Conservation (phyloP, 2,113 vertebrate species). For the Eira barbara region DNA sequence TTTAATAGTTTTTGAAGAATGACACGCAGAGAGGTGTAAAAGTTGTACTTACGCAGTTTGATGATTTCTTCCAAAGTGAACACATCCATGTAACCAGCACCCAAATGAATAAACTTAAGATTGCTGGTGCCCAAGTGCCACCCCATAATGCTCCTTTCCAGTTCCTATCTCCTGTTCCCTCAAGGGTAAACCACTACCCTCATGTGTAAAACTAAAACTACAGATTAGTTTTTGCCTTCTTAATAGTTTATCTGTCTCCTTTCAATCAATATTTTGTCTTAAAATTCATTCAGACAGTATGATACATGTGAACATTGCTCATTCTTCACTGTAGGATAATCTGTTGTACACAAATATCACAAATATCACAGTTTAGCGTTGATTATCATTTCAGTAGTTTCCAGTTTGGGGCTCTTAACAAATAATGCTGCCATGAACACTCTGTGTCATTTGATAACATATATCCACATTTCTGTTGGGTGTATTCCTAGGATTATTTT, state of each 20-base stretch:
- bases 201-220: neutral
- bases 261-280: neutral
- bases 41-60: neutral
- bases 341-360: neutral
- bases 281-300: constrained; percentile 18
- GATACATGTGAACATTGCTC: neutral
- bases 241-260: neutral
- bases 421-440: neutral
- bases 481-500: neutral
- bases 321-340: constrained; percentile 19
- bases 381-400: neutral
- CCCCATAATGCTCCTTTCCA: neutral
- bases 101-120: neutral
- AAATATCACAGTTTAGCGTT: neutral
- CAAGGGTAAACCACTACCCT: neutral
- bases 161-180: neutral
- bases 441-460: neutral
- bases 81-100: neutral
- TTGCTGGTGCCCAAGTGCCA: neutral
- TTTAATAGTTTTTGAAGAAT: neutral
- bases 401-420: neutral
- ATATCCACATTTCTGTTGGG: neutral
- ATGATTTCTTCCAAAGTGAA: neutral
- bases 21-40: neutral
- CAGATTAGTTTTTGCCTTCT: neutral